Conservation (phyloP, 2,888 invertebrate genomes). For the Silvanus unidentatus region DNA sequence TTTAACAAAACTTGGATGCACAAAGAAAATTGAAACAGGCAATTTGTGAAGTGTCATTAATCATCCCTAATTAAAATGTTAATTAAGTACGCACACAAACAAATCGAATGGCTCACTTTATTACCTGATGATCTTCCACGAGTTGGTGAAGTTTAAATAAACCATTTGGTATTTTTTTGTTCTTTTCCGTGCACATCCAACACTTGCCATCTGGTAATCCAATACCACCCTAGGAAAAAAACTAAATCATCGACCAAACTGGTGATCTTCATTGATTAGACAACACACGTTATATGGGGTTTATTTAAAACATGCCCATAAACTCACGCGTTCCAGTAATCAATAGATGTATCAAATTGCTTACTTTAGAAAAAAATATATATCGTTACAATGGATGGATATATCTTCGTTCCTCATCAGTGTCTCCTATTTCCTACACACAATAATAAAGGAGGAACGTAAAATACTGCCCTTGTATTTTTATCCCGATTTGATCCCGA, state of each 20-base stretch:
- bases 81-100: constrained; percentile 27
- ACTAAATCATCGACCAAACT: not conserved
- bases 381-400: too few species aligned
- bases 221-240: constrained; percentile 8
- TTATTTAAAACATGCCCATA: not conserved
- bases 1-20: not conserved
- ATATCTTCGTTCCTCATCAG: too few species aligned
- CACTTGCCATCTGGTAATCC: constrained; percentile 23
- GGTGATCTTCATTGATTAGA: not conserved
- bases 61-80: constrained; percentile 37
- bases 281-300: not conserved
- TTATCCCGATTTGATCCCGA: too few species aligned
- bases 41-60: constrained; percentile 31
- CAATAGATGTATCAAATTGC: constrained; percentile 1
- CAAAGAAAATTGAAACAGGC: constrained; percentile 25
- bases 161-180: not conserved
- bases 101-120: constrained; percentile 12
- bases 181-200: constrained; percentile 4
- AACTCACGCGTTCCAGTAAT: not conserved
- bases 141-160: not conserved
- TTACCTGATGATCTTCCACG: constrained; percentile 14
- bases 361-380: not conserved
- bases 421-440: too few species aligned
- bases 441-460: too few species aligned
- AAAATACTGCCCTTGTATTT: too few species aligned